A percentile compares a stretch with the other conserved stretches of the same genome.
phyloP scores from a whole-genome alignment of 1,140 invertebrate genomes.

The Cyclargus thomasi region DNA sequence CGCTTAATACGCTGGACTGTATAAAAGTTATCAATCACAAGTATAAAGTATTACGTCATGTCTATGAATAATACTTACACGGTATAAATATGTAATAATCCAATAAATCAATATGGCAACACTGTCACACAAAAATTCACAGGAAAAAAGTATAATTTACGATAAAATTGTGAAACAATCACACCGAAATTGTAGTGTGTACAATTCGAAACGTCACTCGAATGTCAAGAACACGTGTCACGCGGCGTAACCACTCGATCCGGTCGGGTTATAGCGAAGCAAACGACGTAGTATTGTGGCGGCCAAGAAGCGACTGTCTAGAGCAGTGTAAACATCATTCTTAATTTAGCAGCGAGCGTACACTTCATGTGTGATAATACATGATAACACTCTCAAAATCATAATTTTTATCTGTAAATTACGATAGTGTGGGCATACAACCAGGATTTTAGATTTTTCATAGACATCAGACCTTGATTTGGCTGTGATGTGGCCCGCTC shows the following conservation, averaged over 20 bases:
- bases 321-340: slow-evolving; percentile 9
- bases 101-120: slow-evolving; percentile 20
- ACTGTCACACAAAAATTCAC: slow-evolving; percentile 18
- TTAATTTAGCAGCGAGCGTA: not conserved
- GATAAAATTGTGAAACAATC: slow-evolving; percentile 12
- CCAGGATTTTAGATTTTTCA: not conserved
- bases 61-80: slow-evolving; percentile 28
- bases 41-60: slow-evolving; percentile 26
- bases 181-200: not conserved
- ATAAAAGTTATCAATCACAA: slow-evolving; percentile 12
- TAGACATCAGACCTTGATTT: not conserved
- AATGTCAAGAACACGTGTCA: not conserved
- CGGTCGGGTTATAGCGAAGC: slow-evolving; percentile 24
- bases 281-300: slow-evolving; percentile 12
- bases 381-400: slow-evolving; percentile 3
- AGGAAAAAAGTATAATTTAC: slow-evolving; percentile 19
- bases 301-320: slow-evolving; percentile 19
- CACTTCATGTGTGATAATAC: slow-evolving; percentile 2
- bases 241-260: not conserved
- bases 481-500: too few species aligned
- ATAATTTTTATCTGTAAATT: not conserved
- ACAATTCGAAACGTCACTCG: not conserved
- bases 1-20: not conserved
- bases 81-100: slow-evolving; percentile 23
- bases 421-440: not conserved